These are phyloP conservation scores for Aspidoscelis tigris DNA, from an alignment of 2,113 vertebrate genomes.

Conservation along the genomic window DNA sequence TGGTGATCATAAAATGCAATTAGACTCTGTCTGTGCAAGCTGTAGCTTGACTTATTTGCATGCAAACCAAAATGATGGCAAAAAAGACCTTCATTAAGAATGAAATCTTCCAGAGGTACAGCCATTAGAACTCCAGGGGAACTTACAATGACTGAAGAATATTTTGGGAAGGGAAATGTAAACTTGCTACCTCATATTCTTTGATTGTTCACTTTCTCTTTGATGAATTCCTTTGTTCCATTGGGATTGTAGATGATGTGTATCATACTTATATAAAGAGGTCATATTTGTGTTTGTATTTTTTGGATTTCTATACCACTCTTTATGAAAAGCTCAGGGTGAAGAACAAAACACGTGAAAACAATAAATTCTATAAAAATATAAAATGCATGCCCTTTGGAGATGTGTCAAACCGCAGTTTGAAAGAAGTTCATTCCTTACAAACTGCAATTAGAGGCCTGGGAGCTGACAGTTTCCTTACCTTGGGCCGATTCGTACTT, in stretches of 20 bases:
- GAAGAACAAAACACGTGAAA: too few species aligned
- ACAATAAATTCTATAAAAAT: too few species aligned
- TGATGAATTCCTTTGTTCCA: background rate
- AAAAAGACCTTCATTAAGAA: background rate
- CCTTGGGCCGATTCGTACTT: too few species aligned
- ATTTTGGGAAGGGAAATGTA: background rate
- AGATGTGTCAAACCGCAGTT: too few species aligned
- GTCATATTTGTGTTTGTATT: background rate
- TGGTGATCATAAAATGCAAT: slow-evolving; percentile 6
- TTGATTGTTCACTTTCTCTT: background rate
- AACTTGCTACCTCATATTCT: background rate
- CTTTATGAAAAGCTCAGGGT: too few species aligned
- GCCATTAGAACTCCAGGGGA: background rate
- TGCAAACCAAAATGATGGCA: slow-evolving; percentile 4
- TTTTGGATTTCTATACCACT: too few species aligned
- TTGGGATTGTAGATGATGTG: background rate
- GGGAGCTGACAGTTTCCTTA: too few species aligned
- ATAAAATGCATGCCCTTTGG: too few species aligned
- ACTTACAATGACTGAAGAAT: background rate
- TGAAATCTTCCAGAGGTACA: background rate
- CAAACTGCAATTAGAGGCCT: too few species aligned
- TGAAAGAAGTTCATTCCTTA: too few species aligned
- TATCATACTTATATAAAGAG: background rate
- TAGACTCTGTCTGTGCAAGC: slow-evolving; percentile 18
- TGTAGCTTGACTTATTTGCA: slow-evolving; percentile 4